These are phyloP conservation scores for Tamandua tetradactyla DNA, from an alignment of 2,797 vertebrate genomes.

Conservation along the genomic window DNA sequence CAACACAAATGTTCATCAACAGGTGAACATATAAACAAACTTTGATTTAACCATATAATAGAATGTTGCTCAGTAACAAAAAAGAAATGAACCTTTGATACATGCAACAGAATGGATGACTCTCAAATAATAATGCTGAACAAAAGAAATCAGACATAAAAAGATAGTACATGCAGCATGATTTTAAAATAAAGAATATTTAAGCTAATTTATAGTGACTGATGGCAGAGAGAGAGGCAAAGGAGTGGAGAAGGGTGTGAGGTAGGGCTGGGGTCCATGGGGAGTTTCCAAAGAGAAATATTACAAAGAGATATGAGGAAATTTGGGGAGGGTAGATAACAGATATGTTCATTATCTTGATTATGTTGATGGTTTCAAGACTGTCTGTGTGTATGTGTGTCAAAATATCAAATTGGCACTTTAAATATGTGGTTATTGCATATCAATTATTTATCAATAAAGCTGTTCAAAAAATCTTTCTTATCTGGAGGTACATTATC, in stretches of 20 bases:
- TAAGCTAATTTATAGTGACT: neutral
- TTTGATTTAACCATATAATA: neutral
- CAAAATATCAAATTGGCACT: neutral
- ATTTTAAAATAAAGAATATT: neutral
- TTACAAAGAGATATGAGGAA: neutral
- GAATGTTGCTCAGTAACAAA: neutral
- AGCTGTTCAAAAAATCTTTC: neutral
- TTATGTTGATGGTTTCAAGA: neutral
- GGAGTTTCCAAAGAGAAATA: neutral
- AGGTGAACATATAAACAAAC: neutral
- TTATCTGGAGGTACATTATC: neutral
- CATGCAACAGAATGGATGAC: neutral
- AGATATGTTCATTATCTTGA: neutral
- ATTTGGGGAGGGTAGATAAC: neutral
- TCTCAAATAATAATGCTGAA: too few relatives aligned
- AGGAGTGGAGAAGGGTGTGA: neutral
- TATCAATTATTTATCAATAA: too few relatives aligned
- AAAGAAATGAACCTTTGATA: neutral
- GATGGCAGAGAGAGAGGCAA: neutral
- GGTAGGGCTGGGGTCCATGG: rapidly evolving
- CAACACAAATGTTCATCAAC: neutral
- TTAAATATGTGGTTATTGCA: neutral
- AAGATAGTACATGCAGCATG: neutral
- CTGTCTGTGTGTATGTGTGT: neutral
- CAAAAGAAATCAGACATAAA: neutral